These are phyloP conservation scores for Otolemur garnettii DNA, from an alignment of 2,113 vertebrate genomes.

Conservation along the genomic window DNA sequence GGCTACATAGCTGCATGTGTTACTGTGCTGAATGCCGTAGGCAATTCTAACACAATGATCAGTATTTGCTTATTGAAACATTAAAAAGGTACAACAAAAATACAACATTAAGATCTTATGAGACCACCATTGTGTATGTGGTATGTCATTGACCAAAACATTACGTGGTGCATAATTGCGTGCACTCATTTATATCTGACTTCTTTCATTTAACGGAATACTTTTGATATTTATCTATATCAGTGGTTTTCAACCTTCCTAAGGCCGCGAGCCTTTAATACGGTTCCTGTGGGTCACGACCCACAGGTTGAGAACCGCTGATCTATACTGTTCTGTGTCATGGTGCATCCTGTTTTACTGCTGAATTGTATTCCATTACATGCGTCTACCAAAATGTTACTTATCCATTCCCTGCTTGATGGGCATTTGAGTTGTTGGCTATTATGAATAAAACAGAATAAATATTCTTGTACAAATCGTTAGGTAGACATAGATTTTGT, in stretches of 20 bases:
- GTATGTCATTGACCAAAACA: not conserved
- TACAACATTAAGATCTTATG: not conserved
- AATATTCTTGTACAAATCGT: constrained; percentile 29
- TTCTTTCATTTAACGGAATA: not conserved
- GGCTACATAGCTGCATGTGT: not conserved
- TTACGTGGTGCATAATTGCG: not conserved
- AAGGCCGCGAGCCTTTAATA: no score
- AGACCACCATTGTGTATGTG: not conserved
- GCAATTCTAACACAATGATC: not conserved
- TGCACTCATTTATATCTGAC: not conserved
- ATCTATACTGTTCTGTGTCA: not conserved
- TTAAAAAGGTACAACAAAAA: not conserved
- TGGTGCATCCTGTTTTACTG: not conserved
- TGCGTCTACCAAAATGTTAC: not conserved
- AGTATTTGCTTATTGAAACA: not conserved
- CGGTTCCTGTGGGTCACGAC: no score
- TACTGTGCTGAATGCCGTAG: not conserved
- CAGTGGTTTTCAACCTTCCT: no score
- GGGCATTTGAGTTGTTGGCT: not conserved
- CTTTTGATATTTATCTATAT: not conserved
- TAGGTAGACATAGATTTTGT: constrained; percentile 3
- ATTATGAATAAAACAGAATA: constrained; percentile 38
- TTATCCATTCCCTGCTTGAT: not conserved
- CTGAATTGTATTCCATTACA: not conserved
- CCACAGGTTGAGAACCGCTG: no score